phyloP scores from a whole-genome alignment of 2,113 vertebrate genomes.

The Suricata suricatta region DNA sequence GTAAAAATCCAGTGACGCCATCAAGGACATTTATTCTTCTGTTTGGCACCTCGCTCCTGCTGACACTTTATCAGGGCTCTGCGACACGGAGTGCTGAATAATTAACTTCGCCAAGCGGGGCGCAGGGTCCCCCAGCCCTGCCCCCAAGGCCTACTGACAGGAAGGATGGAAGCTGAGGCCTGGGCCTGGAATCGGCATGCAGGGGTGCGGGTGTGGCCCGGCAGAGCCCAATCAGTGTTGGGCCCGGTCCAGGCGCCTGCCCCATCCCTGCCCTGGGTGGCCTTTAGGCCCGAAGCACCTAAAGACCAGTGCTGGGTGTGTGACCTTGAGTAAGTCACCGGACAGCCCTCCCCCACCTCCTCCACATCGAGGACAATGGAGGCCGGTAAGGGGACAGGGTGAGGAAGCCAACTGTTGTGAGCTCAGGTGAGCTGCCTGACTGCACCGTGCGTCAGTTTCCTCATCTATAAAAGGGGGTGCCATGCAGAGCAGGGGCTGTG shows the following conservation, averaged over 20 bases:
- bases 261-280: fast-evolving
- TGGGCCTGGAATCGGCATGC: background rate
- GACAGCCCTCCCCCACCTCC: background rate
- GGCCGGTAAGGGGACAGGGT: fast-evolving
- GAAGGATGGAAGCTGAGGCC: conserved; percentile 20
- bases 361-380: background rate
- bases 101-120: conserved; percentile 77
- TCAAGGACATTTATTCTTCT: conserved; percentile 76
- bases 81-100: conserved; percentile 69
- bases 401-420: background rate
- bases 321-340: no score
- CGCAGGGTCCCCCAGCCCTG: conserved; percentile 18
- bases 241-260: background rate
- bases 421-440: background rate
- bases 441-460: background rate
- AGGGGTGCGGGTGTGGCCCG: fast-evolving
- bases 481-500: no score
- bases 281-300: no score
- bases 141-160: background rate
- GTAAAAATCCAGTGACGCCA: conserved; percentile 78
- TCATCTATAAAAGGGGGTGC: background rate
- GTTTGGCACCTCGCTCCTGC: conserved; percentile 23
- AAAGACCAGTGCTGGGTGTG: fast-evolving
- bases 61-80: conserved; percentile 82
- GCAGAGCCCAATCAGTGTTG: no score